phyloP scores from a whole-genome alignment of 2,113 vertebrate species.

The Cyanoderma ruficeps region DNA sequence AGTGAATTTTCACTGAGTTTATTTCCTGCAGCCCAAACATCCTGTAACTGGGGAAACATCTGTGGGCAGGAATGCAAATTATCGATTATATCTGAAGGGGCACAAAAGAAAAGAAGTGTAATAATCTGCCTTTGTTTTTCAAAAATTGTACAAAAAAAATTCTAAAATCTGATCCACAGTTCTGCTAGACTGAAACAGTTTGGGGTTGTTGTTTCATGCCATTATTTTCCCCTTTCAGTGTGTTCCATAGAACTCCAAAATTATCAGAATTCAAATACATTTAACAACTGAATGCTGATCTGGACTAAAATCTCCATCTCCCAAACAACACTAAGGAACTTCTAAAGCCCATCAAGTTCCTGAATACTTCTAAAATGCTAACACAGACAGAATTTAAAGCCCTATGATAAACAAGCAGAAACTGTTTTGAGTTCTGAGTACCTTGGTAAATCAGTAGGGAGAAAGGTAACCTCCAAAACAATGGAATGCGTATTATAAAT shows the following conservation, averaged over 20 bases:
- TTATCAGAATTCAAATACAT: neutral
- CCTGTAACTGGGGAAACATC: constrained; percentile 50
- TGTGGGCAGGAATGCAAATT: constrained; percentile 27
- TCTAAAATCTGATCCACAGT: neutral
- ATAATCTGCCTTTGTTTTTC: neutral
- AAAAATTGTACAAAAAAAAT: neutral
- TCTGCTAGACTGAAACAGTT: neutral
- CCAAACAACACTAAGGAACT: neutral
- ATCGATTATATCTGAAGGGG: neutral
- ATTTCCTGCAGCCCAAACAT: neutral
- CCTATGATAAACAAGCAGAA: neutral
- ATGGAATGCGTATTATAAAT: neutral
- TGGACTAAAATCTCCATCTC: neutral
- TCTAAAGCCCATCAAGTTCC: neutral
- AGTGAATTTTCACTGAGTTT: neutral
- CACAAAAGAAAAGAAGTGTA: neutral
- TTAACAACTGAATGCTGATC: neutral
- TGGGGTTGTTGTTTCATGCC: neutral
- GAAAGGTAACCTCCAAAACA: neutral
- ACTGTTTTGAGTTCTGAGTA: neutral
- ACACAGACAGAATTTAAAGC: neutral
- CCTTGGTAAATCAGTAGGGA: neutral
- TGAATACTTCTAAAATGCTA: neutral
- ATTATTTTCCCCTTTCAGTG: neutral
- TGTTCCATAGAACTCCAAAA: neutral